Conservation (phyloP, 2,113 vertebrate species). For the Numida meleagris region DNA sequence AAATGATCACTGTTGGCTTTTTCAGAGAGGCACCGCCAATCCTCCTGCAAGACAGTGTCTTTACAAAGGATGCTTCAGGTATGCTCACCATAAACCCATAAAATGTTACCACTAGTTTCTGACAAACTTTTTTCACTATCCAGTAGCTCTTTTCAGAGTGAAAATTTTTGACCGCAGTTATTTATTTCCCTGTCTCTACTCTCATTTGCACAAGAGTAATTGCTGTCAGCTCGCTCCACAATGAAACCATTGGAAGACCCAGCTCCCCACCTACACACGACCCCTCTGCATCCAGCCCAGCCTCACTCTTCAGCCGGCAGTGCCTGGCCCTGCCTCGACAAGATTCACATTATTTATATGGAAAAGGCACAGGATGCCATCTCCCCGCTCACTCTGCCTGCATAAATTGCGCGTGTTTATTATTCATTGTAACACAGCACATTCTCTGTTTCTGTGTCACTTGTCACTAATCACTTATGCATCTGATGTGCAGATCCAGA, state of each 20-base stretch:
- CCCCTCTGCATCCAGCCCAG: background rate
- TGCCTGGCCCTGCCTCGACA: background rate
- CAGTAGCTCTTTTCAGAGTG: background rate
- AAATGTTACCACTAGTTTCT: fast-evolving
- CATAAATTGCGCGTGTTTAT: conserved; percentile 70
- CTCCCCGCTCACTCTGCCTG: conserved; percentile 56
- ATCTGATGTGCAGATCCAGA: conserved; percentile 75
- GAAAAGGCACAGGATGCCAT: conserved; percentile 52
- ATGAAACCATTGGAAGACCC: background rate
- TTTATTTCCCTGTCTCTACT: background rate
- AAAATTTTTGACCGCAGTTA: background rate
- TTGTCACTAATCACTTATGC: conserved; percentile 80
- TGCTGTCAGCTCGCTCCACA: fast-evolving
- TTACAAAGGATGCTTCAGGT: fast-evolving
- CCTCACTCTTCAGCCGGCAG: background rate
- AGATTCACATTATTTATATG: conserved; percentile 57
- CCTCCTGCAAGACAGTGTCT: background rate
- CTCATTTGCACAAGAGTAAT: background rate
- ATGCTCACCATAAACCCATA: background rate
- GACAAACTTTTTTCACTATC: background rate
- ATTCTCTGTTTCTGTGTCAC: conserved; percentile 79
- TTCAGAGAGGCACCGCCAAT: background rate
- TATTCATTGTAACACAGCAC: conserved; percentile 71
- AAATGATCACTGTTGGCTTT: background rate
- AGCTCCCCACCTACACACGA: background rate